Conservation (phyloP, 2,113 vertebrate genomes). For the Macrotus californicus region DNA sequence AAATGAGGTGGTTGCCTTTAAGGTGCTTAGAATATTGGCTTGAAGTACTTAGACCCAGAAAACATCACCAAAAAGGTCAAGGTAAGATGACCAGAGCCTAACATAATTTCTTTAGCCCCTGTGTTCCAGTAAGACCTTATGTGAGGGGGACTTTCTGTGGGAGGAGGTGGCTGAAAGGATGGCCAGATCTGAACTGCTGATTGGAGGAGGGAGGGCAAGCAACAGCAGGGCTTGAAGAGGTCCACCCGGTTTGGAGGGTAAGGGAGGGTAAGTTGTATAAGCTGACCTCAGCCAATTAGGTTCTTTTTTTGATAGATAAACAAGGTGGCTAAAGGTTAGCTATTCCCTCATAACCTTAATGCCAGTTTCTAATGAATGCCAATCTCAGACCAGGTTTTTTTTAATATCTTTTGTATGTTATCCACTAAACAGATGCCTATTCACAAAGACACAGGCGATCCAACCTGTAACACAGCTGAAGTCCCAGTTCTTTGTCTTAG, state of each 20-base stretch:
- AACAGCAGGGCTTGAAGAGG: background rate
- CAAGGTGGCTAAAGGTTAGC: background rate
- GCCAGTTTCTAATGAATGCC: background rate
- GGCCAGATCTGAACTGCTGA: background rate
- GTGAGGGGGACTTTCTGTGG: background rate
- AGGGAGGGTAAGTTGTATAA: background rate
- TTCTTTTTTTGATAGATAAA: background rate
- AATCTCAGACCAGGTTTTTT: background rate
- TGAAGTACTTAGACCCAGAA: background rate
- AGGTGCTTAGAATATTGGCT: background rate
- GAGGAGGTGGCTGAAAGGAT: background rate
- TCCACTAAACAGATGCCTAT: background rate
- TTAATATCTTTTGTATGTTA: background rate
- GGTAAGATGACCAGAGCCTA: background rate
- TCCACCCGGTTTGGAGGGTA: rapidly evolving
- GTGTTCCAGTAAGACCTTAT: background rate
- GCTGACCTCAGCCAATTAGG: background rate
- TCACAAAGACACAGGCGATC: background rate
- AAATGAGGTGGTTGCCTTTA: background rate
- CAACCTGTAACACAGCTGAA: background rate
- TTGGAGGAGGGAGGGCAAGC: background rate
- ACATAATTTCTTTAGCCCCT: background rate
- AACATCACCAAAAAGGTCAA: background rate
- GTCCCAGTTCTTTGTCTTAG: background rate
- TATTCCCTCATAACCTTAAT: background rate